Percentiles rank a stretch among this genome's conserved stretches.
phyloP scores from a whole-genome alignment of 2,797 vertebrate genomes.

The Dendrocincla fuliginosa region DNA sequence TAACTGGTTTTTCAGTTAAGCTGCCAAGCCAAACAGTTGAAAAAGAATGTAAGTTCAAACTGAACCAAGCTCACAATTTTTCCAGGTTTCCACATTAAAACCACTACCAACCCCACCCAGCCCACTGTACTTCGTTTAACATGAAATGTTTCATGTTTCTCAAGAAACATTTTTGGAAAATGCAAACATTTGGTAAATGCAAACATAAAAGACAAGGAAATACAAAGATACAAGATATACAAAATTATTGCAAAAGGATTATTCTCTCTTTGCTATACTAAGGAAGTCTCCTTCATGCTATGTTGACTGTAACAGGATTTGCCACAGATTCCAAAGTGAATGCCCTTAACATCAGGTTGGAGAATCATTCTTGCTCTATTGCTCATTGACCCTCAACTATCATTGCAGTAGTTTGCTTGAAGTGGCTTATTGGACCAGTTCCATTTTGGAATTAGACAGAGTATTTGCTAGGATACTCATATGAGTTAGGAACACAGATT shows the following conservation, averaged over 20 bases:
- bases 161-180: slow-evolving; percentile 4
- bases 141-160: background rate
- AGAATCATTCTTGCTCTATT: background rate
- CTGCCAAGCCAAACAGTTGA: slow-evolving; percentile 40
- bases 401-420: background rate
- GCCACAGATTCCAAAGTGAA: background rate
- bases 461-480: background rate
- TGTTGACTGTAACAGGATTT: background rate
- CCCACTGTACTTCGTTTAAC: background rate
- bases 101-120: background rate
- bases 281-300: background rate
- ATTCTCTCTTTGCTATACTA: background rate
- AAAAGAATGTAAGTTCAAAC: slow-evolving; percentile 36
- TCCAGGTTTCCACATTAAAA: slow-evolving; percentile 60
- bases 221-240: background rate
- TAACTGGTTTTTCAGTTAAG: slow-evolving; percentile 23
- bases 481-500: background rate
- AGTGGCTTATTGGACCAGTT: accelerated
- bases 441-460: background rate
- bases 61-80: slow-evolving; percentile 12
- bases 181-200: background rate
- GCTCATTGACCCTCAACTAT: background rate
- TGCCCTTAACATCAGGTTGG: background rate
- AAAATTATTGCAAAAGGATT: background rate
- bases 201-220: slow-evolving; percentile 2